These are phyloP conservation scores for Uromys caudimaculatus DNA, from an alignment of 2,797 vertebrate species.

Conservation along the genomic window DNA sequence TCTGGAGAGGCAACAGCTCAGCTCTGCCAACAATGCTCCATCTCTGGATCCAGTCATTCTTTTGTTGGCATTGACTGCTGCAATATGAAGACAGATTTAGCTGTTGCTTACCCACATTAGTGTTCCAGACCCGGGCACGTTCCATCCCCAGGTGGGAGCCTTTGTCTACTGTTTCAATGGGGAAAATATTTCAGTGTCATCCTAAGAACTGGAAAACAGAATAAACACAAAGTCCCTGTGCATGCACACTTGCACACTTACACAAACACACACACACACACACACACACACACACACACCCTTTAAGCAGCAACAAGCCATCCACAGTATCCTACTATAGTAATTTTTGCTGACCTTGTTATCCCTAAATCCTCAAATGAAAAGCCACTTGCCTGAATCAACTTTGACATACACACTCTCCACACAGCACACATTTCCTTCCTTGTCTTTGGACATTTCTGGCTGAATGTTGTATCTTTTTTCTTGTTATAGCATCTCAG, in stretches of 20 bases:
- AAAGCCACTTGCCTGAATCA: background rate
- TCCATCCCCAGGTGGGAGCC: background rate
- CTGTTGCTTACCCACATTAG: conserved; percentile 2
- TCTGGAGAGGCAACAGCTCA: conserved; percentile 35
- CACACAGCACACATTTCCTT: background rate
- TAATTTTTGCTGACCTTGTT: conserved; percentile 35
- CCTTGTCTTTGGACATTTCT: background rate
- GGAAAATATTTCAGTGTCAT: background rate
- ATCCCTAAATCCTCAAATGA: background rate
- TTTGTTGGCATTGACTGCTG: conserved; percentile 36
- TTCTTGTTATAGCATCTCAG: background rate
- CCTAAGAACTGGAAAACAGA: conserved; percentile 15
- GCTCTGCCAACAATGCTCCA: conserved; percentile 31
- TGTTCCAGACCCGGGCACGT: background rate
- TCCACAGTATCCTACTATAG: background rate
- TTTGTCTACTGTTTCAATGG: background rate
- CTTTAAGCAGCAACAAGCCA: background rate
- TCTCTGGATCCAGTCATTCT: conserved; percentile 30
- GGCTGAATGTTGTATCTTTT: background rate
- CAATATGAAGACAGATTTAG: background rate
- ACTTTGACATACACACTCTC: background rate
- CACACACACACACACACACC: background rate
- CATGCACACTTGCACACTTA: background rate
- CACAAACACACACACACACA: background rate
- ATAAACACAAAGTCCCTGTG: background rate